phyloP scores from a whole-genome alignment of 2,113 vertebrate genomes.

The Prolemur simus region DNA sequence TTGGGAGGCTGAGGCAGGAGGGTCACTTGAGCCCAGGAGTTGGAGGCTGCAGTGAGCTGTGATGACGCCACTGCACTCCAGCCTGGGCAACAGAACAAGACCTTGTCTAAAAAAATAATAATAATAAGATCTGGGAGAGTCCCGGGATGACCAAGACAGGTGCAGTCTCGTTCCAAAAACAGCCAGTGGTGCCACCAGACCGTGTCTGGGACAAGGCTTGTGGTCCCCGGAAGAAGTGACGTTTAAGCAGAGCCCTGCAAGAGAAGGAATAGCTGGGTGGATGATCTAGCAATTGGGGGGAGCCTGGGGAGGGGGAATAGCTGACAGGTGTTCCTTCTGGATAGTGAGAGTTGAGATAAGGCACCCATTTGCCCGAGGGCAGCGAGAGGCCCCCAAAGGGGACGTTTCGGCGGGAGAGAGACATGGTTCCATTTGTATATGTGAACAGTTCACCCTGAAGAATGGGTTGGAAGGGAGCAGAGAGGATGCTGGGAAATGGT shows the following conservation, averaged over 20 bases:
- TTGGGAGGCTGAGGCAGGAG: too few species aligned
- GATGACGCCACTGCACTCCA: too few species aligned
- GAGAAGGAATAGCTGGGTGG: neutral
- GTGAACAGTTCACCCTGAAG: neutral
- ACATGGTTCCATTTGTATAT: neutral
- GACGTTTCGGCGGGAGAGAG: neutral
- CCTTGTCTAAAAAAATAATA: too few species aligned
- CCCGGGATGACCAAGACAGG: neutral
- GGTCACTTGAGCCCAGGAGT: too few species aligned
- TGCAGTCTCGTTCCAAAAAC: neutral
- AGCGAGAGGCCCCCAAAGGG: neutral
- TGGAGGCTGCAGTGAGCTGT: too few species aligned
- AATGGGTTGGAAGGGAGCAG: neutral
- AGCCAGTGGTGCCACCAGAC: accelerated
- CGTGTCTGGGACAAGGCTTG: neutral
- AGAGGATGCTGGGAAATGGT: neutral
- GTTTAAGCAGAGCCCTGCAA: neutral
- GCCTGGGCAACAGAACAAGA: too few species aligned
- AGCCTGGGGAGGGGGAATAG: neutral
- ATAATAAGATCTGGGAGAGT: neutral
- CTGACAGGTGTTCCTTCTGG: neutral
- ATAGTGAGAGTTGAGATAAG: neutral
- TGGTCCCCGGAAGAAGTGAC: neutral
- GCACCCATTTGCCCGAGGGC: neutral
- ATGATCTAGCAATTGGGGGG: neutral